Conservation (phyloP, 2,797 vertebrate species). For the Sebastiscus albofasciatus region DNA sequence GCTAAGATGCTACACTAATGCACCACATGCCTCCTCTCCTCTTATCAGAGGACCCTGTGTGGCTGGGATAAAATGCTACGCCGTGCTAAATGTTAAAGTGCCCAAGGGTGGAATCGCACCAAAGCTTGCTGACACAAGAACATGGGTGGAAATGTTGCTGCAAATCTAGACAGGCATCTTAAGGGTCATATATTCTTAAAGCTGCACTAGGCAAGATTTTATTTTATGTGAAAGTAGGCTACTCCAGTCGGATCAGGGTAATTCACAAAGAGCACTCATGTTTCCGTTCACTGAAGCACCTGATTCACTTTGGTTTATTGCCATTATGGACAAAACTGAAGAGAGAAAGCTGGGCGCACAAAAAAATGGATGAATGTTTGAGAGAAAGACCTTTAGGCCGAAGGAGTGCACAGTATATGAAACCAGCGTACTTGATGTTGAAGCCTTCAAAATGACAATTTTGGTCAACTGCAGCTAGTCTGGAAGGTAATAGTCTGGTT, state of each 20-base stretch:
- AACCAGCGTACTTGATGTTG: not conserved
- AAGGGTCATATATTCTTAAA: constrained; percentile 30
- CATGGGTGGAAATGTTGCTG: constrained; percentile 30
- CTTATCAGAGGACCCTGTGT: constrained; percentile 59
- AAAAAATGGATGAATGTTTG: not conserved
- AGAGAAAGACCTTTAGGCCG: not conserved
- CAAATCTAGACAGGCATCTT: constrained; percentile 35
- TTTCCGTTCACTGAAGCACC: not conserved
- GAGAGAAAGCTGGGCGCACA: not conserved
- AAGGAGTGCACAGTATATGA: not conserved
- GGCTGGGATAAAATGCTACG: constrained; percentile 61
- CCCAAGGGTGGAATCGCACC: constrained; percentile 42
- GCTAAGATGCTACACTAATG: constrained; percentile 59
- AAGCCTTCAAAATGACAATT: not conserved
- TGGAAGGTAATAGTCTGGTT: not conserved
- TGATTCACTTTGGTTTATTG: not conserved
- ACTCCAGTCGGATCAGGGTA: not conserved
- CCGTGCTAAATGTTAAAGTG: constrained; percentile 60
- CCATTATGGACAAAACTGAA: not conserved
- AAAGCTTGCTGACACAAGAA: constrained; percentile 60
- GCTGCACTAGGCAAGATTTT: not conserved
- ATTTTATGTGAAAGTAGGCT: not conserved
- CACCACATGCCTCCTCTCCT: constrained; percentile 39
- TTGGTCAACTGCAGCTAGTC: not conserved
- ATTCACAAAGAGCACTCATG: not conserved